phyloP scores from a whole-genome alignment of 2,797 vertebrate species.

The Lutjanus argentimaculatus region DNA sequence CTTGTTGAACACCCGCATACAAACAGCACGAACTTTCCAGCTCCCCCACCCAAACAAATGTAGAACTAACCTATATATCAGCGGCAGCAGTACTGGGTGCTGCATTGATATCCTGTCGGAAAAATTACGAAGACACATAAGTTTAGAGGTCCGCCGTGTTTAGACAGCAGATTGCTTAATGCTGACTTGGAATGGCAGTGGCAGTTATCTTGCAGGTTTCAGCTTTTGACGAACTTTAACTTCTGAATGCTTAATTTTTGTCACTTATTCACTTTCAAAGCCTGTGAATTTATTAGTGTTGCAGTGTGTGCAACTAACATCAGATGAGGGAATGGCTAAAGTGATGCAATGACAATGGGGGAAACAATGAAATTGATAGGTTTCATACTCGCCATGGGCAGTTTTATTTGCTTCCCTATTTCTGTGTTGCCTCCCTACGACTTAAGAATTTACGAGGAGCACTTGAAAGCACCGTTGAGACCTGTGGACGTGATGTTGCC shows the following conservation, averaged over 20 bases:
- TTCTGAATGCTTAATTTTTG: too few species aligned
- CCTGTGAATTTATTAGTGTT: background rate
- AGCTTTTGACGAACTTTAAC: background rate
- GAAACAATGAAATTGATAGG: background rate
- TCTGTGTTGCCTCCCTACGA: rapidly evolving
- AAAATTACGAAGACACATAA: background rate
- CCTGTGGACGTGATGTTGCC: slow-evolving; percentile 7
- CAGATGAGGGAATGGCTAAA: too few species aligned
- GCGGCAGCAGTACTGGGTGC: background rate
- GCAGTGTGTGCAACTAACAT: background rate
- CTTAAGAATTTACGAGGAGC: rapidly evolving
- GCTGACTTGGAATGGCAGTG: background rate
- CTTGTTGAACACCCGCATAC: background rate
- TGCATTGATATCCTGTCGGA: slow-evolving; percentile 10
- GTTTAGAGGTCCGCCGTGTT: rapidly evolving
- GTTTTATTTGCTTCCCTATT: background rate
- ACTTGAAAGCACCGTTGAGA: slow-evolving; percentile 1
- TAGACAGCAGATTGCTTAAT: background rate
- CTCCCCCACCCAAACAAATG: background rate
- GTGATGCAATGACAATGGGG: background rate
- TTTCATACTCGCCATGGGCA: rapidly evolving
- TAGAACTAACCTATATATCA: background rate
- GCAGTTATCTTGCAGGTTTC: rapidly evolving
- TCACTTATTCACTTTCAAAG: background rate
- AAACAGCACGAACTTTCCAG: slow-evolving; percentile 32